Base-by-base conservation (phyloP, 2,113 vertebrate genomes). In the Bubo blakistoni region DNA sequence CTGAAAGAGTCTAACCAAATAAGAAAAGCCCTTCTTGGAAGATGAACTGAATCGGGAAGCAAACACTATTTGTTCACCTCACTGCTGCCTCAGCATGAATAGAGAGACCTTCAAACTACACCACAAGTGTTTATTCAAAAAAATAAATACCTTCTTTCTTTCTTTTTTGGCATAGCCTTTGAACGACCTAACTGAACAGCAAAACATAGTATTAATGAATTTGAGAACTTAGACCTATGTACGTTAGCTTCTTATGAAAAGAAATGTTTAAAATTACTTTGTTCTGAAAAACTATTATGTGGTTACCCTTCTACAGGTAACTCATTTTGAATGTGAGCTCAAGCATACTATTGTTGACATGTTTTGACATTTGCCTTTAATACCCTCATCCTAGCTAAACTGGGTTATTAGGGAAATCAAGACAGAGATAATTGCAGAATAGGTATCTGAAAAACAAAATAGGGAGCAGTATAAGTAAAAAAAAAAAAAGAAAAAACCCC, bases 21-120 rank as follows among this genome's bases (percentile, higher is more conserved):
- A 81, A 96, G 91, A 82, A 88, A 88, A 91, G 91, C 73, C 74
- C 92, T 95, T 80, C 90, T 91, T 90, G 70, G 70, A 96, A 65
- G 84, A 90, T 46, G 94, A 85, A 54, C 94, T 72, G 93, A 72
- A 93, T 94, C 87, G 84, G 67, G 87, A 95, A 95, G 91, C 87
- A 95, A 92, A 91, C 73, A 52, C 57, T 87, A 27, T 95, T 94
- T 96, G 89, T 92, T 94, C 94, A 95, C 84, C 93, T 83, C 91
- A 3, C 49, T 84, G 91, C 94, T 79, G 86, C 91, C 73, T 72
- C 71, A 67, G 40, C 78, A 47, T 11, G 70, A 79, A 91, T 52
- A 96, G 32, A 92, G 89, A 89, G 57, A 85, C 84, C 57, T 91
- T 92, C 89, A 91, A 69, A 87, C 49, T 4, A 17, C 58, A 63